Base-by-base conservation (phyloP, 2,797 vertebrate genomes). In the Remorina albescens region DNA sequence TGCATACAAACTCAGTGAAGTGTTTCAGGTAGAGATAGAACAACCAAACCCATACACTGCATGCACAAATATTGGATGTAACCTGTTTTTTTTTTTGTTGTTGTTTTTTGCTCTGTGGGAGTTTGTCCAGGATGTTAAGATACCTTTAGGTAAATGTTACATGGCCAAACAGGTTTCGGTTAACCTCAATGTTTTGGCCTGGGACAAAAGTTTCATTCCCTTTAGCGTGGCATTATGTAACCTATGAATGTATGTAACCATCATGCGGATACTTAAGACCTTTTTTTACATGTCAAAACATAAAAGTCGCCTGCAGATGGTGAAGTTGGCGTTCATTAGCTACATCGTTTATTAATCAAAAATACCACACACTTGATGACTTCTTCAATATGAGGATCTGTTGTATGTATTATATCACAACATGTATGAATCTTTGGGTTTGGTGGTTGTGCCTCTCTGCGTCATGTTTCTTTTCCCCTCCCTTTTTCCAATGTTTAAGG, bases 401-500 rank as follows among this genome's bases (percentile, higher is more conserved):
- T 41, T 41, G 15, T 41, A 16, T 41, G 13, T n/a, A n/a, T n/a
- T n/a, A n/a, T n/a, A n/a, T n/a, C n/a, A n/a, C n/a, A n/a, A n/a
- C n/a, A n/a, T n/a, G n/a, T n/a, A n/a, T 37, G 4, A 41, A 41
- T 21, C 8, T 8, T 21, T 46, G n/a, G 39, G 15, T 41, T 39
- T 41, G 47, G 67, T 37, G 18, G 53, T 34, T 41, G 32, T 61
- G 56, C 67, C 59, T 67, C 65, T 25, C n/a, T 55, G 3, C 2
- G 11, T 63, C 19, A 51, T 54, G n/a, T 56, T 76, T 26, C 26
- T 23, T 37, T 55, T 69, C 44, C 34, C 55, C 37, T 66, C 18
- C 16, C 42, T 42, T 60, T 36, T 55, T 53, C 0, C 16, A 10
- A 5, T 47, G 68, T 63, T 42, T 25, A 36, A 47, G 10, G 46